These are phyloP conservation scores for Aurelia coerulea DNA, from an alignment of 30 jellyfish, hydroid and myxozoan species.

Conservation along the genomic window DNA sequence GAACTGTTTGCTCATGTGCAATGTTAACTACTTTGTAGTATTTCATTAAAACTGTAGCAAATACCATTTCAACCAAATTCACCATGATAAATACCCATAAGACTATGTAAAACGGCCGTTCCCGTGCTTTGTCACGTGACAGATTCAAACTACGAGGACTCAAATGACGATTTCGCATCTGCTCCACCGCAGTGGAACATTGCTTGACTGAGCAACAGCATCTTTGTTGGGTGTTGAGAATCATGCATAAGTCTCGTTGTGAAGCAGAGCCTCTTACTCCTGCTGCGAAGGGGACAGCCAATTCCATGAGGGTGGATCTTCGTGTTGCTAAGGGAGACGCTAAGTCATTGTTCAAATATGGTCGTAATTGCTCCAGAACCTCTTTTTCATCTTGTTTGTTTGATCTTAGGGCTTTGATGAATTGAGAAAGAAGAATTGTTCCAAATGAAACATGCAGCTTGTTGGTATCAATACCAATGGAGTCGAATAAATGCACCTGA, in stretches of 20 bases:
- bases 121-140: background rate
- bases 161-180: background rate
- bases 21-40: conserved; percentile 31
- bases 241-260: background rate
- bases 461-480: conserved; percentile 16
- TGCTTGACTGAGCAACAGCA: conserved; percentile 53
- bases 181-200: conserved; percentile 26
- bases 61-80: conserved; percentile 21
- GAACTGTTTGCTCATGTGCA: conserved; percentile 23
- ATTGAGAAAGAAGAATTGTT: conserved; percentile 38
- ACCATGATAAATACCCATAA: background rate
- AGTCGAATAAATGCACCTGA: conserved; percentile 46
- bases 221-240: background rate
- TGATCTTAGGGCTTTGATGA: conserved; percentile 36
- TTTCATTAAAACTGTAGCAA: conserved; percentile 15
- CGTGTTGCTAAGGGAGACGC: conserved; percentile 3
- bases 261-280: background rate
- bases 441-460: conserved; percentile 49
- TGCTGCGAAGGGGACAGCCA: background rate
- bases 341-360: background rate
- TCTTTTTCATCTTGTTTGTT: conserved; percentile 27
- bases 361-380: conserved; percentile 16
- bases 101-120: conserved; percentile 17
- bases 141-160: background rate
- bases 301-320: background rate